Evolutionary conservation across 2,888 invertebrate species (phyloP).

Genomic region (Dioctria linearis): DNA sequence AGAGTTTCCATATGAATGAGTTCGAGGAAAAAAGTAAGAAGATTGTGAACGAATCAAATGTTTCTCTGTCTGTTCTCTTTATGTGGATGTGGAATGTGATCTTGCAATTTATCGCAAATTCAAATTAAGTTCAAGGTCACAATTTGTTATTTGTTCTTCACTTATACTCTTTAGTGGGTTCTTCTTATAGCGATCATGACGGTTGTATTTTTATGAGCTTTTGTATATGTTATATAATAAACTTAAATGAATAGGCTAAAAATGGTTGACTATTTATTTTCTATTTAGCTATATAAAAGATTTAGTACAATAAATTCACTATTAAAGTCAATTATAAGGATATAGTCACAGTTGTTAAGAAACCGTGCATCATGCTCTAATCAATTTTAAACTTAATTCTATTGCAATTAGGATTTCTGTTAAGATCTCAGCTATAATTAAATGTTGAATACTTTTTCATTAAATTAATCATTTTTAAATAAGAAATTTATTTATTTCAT

Average conservation of each 20-base stretch:
- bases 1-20: constrained; percentile 21
- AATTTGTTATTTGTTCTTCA: constrained; percentile 38
- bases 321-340: no score
- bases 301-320: no score
- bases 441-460: no score
- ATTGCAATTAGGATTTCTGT: no score
- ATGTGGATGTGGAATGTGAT: constrained; percentile 34
- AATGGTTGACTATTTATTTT: no score
- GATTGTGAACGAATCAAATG: not conserved
- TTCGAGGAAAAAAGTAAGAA: not conserved
- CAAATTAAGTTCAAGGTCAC: constrained; percentile 56
- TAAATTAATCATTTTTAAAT: no score
- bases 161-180: constrained; percentile 21
- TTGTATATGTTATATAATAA: not conserved
- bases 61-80: constrained; percentile 10
- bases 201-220: constrained; percentile 38
- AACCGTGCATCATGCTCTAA: no score
- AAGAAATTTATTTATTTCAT: not conserved
- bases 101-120: constrained; percentile 53
- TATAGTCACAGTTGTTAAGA: no score
- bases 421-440: no score
- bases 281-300: no score
- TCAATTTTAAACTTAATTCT: no score
- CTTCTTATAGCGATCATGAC: constrained; percentile 13
- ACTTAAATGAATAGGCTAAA: no score